Evolutionary conservation across 1,140 invertebrate species (phyloP).

Genomic region (Drosophila teissieri): DNA sequence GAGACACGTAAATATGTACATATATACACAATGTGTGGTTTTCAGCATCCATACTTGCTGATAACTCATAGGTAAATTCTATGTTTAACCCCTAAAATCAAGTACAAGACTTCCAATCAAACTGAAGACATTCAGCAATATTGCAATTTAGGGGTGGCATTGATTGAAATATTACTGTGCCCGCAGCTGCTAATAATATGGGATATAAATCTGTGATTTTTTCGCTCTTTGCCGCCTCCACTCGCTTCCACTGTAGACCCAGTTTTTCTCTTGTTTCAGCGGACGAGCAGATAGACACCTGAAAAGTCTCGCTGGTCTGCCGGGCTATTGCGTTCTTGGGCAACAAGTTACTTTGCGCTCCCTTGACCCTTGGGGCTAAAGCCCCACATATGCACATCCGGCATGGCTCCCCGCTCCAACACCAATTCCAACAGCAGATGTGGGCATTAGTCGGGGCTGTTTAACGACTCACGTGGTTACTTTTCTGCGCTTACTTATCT

Average conservation of each 20-base stretch:
- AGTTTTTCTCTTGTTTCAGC: slow-evolving; percentile 26
- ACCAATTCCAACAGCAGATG: neutral
- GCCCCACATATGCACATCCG: slow-evolving; percentile 9
- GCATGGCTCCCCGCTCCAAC: neutral
- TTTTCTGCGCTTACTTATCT: slow-evolving; percentile 40
- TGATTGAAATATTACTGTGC: slow-evolving; percentile 2
- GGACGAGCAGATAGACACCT: slow-evolving; percentile 67
- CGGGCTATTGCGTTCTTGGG: slow-evolving; percentile 3
- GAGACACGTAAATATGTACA: neutral
- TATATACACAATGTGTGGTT: neutral
- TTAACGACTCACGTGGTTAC: slow-evolving; percentile 29
- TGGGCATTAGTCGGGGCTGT: neutral
- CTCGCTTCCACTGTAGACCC: slow-evolving; percentile 19
- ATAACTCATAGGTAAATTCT: neutral
- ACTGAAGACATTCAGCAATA: neutral
- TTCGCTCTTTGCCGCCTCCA: slow-evolving; percentile 26
- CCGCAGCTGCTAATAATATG: slow-evolving; percentile 10
- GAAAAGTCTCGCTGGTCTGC: slow-evolving; percentile 54
- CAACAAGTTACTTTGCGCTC: slow-evolving; percentile 11
- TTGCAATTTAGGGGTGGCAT: slow-evolving; percentile 6
- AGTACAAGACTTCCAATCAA: neutral
- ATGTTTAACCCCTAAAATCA: neutral
- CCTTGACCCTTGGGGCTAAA: slow-evolving; percentile 13
- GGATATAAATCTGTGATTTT: slow-evolving; percentile 2
- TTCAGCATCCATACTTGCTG: neutral